A percentile compares a stretch with the other conserved stretches of the same genome.
Conservation (phyloP, 2,797 vertebrate genomes). For the Oryzias dopingdopingensis region DNA sequence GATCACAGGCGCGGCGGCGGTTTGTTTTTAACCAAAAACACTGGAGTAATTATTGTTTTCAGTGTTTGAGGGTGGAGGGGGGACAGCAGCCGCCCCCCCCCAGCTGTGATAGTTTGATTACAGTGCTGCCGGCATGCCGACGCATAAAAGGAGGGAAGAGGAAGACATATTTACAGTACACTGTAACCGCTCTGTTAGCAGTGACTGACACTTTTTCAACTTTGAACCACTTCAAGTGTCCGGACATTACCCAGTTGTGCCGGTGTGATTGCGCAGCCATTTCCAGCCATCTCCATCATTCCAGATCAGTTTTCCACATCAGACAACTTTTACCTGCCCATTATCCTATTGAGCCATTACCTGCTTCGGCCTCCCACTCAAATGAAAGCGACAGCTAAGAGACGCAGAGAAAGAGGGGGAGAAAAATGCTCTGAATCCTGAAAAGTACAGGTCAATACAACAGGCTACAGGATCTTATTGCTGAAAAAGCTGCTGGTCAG, state of each 20-base stretch:
- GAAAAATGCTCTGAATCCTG: slow-evolving; percentile 20
- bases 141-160: slow-evolving; percentile 36
- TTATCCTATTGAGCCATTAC: slow-evolving; percentile 64
- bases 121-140: slow-evolving; percentile 77
- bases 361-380: slow-evolving; percentile 33
- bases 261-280: slow-evolving; percentile 49
- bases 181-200: slow-evolving; percentile 24
- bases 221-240: slow-evolving; percentile 50
- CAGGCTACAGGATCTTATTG: not conserved
- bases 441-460: slow-evolving; percentile 22
- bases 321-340: slow-evolving; percentile 63
- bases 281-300: slow-evolving; percentile 58
- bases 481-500: too few species aligned
- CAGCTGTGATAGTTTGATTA: slow-evolving; percentile 94
- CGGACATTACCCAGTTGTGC: slow-evolving; percentile 52
- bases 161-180: slow-evolving; percentile 43
- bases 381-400: slow-evolving; percentile 24
- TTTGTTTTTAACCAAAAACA: slow-evolving; percentile 94
- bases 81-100: slow-evolving; percentile 83
- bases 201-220: slow-evolving; percentile 41
- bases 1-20: slow-evolving; percentile 74
- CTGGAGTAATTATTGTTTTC: slow-evolving; percentile 92
- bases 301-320: slow-evolving; percentile 65
- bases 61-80: slow-evolving; percentile 74
- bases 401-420: slow-evolving; percentile 23